Evolutionary conservation across 2,113 vertebrate genomes (phyloP).

Genomic region (Corythaixoides concolor): DNA sequence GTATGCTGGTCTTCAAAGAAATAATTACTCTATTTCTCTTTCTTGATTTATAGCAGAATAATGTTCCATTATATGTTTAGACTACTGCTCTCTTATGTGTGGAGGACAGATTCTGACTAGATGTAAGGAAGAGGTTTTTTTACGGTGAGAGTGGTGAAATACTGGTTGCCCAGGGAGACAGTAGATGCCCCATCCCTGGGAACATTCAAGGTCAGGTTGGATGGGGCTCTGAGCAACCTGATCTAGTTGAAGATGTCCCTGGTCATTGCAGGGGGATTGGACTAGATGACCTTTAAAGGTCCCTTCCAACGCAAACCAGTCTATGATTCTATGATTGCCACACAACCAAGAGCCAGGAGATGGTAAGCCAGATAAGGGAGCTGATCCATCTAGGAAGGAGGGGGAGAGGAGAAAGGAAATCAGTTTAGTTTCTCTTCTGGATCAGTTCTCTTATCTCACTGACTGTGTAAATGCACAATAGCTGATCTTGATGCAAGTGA

Average conservation of each 20-base stretch:
- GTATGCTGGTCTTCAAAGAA: background rate
- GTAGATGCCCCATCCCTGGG: background rate
- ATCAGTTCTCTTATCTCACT: background rate
- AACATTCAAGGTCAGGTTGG: background rate
- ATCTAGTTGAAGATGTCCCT: background rate
- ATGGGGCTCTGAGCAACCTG: background rate
- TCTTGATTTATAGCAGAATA: background rate
- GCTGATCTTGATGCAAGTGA: background rate
- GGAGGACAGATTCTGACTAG: background rate
- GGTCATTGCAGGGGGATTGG: fast-evolving
- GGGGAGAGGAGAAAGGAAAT: background rate
- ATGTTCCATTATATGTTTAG: background rate
- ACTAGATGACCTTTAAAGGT: background rate
- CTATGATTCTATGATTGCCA: background rate
- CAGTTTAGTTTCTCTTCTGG: background rate
- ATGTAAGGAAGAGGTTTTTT: background rate
- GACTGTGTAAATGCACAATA: background rate
- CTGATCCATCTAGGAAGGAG: background rate
- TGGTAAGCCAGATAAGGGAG: background rate
- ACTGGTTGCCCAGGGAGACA: background rate
- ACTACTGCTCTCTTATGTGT: background rate
- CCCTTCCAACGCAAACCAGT: background rate
- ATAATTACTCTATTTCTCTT: background rate
- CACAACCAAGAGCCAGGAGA: background rate
- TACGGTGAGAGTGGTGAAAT: fast-evolving